phyloP scores from a whole-genome alignment of 1,140 invertebrate species.

The Scaptomyza montana region DNA sequence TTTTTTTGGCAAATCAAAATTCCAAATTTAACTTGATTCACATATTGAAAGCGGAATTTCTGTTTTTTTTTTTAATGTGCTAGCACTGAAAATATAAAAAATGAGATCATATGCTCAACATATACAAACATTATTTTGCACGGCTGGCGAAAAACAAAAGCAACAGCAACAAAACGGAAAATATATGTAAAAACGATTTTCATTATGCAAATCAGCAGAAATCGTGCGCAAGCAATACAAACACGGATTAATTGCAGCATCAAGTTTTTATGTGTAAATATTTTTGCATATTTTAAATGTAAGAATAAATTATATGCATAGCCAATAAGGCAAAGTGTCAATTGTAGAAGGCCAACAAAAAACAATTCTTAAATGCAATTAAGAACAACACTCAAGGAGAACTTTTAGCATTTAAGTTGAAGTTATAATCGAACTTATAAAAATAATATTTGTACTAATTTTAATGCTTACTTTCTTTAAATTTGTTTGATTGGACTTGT shows the following conservation, averaged over 20 bases:
- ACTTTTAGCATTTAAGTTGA: background rate
- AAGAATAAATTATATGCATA: background rate
- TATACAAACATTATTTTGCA: background rate
- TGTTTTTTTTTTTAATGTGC: no score
- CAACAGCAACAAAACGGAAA: background rate
- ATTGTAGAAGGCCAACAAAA: conserved; percentile 1
- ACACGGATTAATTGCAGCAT: conserved; percentile 43
- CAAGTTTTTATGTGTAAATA: conserved; percentile 26
- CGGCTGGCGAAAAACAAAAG: conserved; percentile 13
- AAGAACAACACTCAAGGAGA: background rate
- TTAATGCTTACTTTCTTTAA: background rate
- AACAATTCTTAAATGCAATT: background rate
- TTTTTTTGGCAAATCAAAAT: background rate
- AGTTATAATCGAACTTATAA: background rate
- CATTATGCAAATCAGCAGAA: conserved; percentile 31
- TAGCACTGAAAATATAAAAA: background rate
- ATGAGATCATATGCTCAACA: conserved; percentile 18
- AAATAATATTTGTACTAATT: background rate
- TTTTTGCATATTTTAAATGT: conserved; percentile 25
- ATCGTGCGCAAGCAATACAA: conserved; percentile 27
- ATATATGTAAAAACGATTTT: conserved; percentile 3
- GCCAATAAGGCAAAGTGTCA: background rate
- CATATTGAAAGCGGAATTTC: background rate
- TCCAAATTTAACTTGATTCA: background rate
- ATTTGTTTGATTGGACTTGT: background rate